These are phyloP conservation scores for Oreortyx pictus DNA, from an alignment of 2,797 vertebrate species.

Conservation along the genomic window DNA sequence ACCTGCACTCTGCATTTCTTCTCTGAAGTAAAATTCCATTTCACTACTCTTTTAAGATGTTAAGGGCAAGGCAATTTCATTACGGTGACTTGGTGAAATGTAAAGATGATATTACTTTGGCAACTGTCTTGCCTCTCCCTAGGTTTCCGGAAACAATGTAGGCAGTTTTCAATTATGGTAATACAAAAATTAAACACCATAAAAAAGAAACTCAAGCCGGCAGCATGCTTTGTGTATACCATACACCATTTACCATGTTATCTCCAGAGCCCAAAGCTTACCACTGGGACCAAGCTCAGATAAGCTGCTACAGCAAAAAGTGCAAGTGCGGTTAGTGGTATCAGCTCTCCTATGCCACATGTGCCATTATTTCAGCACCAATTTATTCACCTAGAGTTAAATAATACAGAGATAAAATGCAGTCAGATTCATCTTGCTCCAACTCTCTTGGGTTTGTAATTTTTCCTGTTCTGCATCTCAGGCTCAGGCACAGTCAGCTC, in stretches of 20 bases:
- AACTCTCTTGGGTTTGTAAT: neutral
- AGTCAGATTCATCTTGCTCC: neutral
- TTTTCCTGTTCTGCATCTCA: neutral
- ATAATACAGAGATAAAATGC: neutral
- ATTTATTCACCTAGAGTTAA: neutral
- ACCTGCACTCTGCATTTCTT: constrained; percentile 38
- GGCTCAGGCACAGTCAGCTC: neutral
- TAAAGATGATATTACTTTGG: neutral
- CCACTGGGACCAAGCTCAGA: neutral
- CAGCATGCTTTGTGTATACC: neutral
- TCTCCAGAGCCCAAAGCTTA: neutral
- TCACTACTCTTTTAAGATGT: neutral
- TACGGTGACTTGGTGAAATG: constrained; percentile 10
- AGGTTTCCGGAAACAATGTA: neutral
- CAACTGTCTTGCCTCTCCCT: constrained; percentile 10
- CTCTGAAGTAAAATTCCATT: constrained; percentile 33
- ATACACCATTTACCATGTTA: neutral
- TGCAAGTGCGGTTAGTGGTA: neutral
- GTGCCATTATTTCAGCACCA: neutral
- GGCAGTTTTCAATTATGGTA: constrained; percentile 38
- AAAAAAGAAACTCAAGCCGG: constrained; percentile 16
- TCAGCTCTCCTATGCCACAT: neutral
- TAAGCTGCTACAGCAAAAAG: neutral
- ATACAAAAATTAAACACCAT: constrained; percentile 56
- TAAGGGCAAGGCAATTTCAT: neutral